These are phyloP conservation scores for Dromas ardeola DNA, from an alignment of 2,113 vertebrate species.

Conservation along the genomic window DNA sequence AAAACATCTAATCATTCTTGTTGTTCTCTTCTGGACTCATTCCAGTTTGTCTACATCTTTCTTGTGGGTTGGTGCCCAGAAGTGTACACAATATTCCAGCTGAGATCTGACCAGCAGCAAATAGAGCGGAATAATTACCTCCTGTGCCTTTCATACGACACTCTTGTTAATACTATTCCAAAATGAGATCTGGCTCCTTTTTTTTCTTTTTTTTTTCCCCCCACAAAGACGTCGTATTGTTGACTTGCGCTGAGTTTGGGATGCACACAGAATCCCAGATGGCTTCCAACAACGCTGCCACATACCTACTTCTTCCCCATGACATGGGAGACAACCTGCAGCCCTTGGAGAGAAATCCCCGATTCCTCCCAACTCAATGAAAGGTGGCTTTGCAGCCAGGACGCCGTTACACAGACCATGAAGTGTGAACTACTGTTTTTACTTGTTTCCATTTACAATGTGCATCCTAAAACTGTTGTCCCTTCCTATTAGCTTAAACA, in stretches of 20 bases:
- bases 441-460: neutral
- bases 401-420: rapidly evolving
- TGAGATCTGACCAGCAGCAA: conserved; percentile 56
- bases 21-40: conserved; percentile 35
- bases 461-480: conserved; percentile 2
- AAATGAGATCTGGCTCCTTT: neutral
- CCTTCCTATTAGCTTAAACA: neutral
- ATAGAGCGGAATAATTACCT: conserved; percentile 58
- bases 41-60: conserved; percentile 47
- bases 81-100: conserved; percentile 40
- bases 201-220: neutral
- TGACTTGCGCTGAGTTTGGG: neutral
- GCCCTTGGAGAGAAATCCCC: neutral
- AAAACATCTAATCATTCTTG: conserved; percentile 35
- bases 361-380: neutral
- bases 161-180: neutral
- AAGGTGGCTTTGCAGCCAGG: neutral
- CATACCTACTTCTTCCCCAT: neutral
- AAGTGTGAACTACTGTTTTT: conserved; percentile 38
- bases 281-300: neutral
- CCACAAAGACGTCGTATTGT: neutral
- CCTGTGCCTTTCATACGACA: conserved; percentile 37
- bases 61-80: conserved; percentile 38
- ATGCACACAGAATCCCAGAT: neutral
- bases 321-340: neutral